Base-by-base conservation (phyloP, 2,888 invertebrate genomes). In the Antheraea assamensis region DNA sequence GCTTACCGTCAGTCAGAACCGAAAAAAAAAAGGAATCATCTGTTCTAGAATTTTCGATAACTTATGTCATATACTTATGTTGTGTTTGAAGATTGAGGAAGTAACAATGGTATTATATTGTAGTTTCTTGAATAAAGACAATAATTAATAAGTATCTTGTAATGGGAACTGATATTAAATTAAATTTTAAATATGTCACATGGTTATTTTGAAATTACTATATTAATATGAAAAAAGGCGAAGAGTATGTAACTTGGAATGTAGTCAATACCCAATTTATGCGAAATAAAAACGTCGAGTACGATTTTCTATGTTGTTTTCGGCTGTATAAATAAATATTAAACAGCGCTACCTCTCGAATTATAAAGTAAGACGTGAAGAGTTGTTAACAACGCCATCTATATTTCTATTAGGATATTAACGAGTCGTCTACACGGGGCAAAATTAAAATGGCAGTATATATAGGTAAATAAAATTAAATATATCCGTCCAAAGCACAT, bases 401-500 rank as follows among this genome's bases (percentile, higher is more conserved):
- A 52, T 52, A 2, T 19, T 19, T 19, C 52, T 19, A 19, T 19
- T 52, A 52, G 19, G 52, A 19, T n/a, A n/a, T n/a, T n/a, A n/a
- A n/a, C 3, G 1, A 52, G 21, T 52, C 52, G 21, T 3, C 21
- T 19, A 52, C 7, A 49, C 4, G 15, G 49, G 19, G 49, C 17
- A 19, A 49, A 49, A 49, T 19, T 19, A 49, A 3, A 7, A n/a
- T 52, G 21, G 52, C 19, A 52, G 49, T 72, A 47, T 17, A 8
- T 27, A 47, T 27, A 72, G 19, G 21, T 21, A 66, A 52, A 0
- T 52, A 35, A 30, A 4, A 17, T 64, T 64, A 64, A 64, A 64
- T 17, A 64, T 27, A 31, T 72, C 35, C 72, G 71, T 78, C 77
- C 76, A 80, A 76, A 79, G 61, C 61, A 64, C 61, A 30, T 64